A percentile compares a stretch with the other conserved stretches of the same genome.
These are phyloP conservation scores for Drosophila eohydei DNA, from an alignment of 2,888 invertebrate species.

Conservation along the genomic window DNA sequence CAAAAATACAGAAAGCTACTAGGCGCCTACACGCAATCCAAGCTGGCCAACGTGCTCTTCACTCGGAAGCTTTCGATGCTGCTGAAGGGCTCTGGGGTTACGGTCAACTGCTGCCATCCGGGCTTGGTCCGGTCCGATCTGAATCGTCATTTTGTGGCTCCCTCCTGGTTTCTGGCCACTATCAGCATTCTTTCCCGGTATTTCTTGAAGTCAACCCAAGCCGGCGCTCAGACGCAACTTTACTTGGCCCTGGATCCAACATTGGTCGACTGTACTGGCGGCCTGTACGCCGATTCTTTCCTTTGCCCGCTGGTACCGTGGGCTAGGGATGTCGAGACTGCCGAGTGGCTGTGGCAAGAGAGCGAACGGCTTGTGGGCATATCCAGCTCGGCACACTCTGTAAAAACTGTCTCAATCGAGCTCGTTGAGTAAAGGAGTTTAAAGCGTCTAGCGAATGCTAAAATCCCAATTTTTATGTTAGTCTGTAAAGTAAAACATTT, in stretches of 20 bases:
- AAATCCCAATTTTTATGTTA: background rate
- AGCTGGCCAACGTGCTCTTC: conserved; percentile 92
- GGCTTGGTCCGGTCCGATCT: conserved; percentile 91
- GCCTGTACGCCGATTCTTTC: conserved; percentile 87
- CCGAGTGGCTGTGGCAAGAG: conserved; percentile 87
- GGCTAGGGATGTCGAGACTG: conserved; percentile 86
- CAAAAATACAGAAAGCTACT: conserved; percentile 87
- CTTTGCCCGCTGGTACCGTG: conserved; percentile 85
- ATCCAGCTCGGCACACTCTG: conserved; percentile 33
- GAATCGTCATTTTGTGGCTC: conserved; percentile 85
- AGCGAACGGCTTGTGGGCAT: conserved; percentile 82
- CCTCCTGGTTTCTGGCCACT: conserved; percentile 59
- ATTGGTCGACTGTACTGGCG: conserved; percentile 75
- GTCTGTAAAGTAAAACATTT: background rate
- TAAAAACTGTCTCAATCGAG: background rate
- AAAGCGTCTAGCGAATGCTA: no score
- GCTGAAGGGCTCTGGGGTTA: conserved; percentile 87
- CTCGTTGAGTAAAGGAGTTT: background rate
- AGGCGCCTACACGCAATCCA: conserved; percentile 91
- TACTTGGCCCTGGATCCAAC: conserved; percentile 82
- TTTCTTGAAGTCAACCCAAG: conserved; percentile 79
- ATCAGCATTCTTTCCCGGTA: conserved; percentile 62
- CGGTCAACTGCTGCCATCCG: conserved; percentile 90
- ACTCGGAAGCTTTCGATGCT: conserved; percentile 88
- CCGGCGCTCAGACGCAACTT: conserved; percentile 83